These are phyloP conservation scores for Meteorus colon DNA, from an alignment of 2,888 invertebrate species.

Conservation along the genomic window DNA sequence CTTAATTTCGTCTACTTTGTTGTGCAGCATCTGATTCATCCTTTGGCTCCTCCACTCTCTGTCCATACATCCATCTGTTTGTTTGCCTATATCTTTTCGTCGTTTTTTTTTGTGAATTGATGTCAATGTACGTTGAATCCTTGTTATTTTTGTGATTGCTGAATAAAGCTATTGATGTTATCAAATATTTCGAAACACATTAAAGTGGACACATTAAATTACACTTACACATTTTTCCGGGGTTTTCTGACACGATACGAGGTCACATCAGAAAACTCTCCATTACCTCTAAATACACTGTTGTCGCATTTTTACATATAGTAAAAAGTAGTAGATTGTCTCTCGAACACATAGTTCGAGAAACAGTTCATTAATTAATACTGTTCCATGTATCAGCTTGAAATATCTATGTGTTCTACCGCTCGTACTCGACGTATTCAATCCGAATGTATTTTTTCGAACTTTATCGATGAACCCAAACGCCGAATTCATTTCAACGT, in stretches of 20 bases:
- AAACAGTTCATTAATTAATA: slow-evolving; percentile 6
- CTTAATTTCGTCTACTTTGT: slow-evolving; percentile 6
- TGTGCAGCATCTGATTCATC: slow-evolving; percentile 19
- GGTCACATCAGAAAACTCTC: too few relatives aligned
- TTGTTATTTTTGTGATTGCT: slow-evolving; percentile 1
- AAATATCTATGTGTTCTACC: slow-evolving; percentile 38
- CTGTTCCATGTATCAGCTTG: slow-evolving; percentile 38
- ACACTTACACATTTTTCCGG: slow-evolving; percentile 5
- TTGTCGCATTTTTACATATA: background rate
- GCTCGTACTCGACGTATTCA: slow-evolving; percentile 51
- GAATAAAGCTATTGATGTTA: background rate
- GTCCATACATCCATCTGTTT: slow-evolving; percentile 8
- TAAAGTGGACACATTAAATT: background rate
- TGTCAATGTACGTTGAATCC: slow-evolving; percentile 11
- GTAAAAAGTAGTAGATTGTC: background rate
- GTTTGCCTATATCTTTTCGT: background rate
- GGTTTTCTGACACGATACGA: too few relatives aligned
- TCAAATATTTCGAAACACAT: background rate
- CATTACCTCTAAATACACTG: background rate
- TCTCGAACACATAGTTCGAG: background rate
- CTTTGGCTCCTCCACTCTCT: background rate
- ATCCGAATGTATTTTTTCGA: slow-evolving; percentile 2
- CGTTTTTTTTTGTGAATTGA: slow-evolving; percentile 15
- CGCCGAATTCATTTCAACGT: slow-evolving; percentile 16
- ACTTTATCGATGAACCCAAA: background rate